Conservation (phyloP, 2,113 vertebrate genomes). For the Misgurnus mizolepis region DNA sequence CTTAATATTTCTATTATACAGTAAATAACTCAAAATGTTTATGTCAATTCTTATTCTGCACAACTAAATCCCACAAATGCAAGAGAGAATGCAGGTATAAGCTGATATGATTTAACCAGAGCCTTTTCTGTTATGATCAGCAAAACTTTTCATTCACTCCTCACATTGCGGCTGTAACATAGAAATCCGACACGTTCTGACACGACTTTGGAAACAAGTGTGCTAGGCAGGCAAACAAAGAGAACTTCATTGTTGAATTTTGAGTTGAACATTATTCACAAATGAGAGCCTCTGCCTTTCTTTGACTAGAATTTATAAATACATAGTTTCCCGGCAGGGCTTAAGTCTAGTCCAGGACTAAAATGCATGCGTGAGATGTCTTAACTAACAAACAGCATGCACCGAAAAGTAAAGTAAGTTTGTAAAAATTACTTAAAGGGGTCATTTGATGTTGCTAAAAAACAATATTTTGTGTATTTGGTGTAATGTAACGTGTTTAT, state of each 20-base stretch:
- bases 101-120: too few relatives aligned
- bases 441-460: too few relatives aligned
- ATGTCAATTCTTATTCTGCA: neutral
- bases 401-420: too few relatives aligned
- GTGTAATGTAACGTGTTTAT: too few relatives aligned
- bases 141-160: conserved; percentile 48
- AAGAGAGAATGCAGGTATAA: conserved; percentile 35
- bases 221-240: neutral
- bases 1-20: neutral
- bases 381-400: too few relatives aligned
- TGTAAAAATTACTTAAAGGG: too few relatives aligned
- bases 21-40: conserved; percentile 9
- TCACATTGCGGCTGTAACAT: conserved; percentile 23
- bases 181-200: conserved; percentile 12
- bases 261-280: neutral
- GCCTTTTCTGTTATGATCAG: too few relatives aligned
- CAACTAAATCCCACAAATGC: neutral
- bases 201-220: neutral
- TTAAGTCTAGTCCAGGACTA: too few relatives aligned
- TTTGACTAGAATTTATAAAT: too few relatives aligned
- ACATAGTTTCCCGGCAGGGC: too few relatives aligned
- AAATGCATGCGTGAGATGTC: too few relatives aligned
- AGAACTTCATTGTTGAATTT: neutral
- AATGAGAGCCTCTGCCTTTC: neutral
- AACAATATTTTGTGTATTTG: too few relatives aligned